phyloP scores from a whole-genome alignment of 2,888 invertebrate species.

The Lathronympha strigana region DNA sequence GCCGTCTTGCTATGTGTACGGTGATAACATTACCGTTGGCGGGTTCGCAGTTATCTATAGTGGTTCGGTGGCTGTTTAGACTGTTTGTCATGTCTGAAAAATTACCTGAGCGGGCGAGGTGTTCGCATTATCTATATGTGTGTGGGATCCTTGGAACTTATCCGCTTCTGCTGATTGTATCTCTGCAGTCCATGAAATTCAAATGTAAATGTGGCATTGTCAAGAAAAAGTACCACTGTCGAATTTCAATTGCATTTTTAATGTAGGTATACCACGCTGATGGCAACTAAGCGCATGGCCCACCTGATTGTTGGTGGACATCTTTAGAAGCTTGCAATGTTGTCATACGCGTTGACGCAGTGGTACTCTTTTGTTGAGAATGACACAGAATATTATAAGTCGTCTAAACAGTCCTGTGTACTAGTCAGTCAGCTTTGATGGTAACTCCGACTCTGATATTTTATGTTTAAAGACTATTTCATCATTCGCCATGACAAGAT shows the following conservation, averaged over 20 bases:
- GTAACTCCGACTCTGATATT: conserved; percentile 43
- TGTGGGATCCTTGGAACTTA: not conserved
- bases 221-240: not conserved
- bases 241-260: not conserved
- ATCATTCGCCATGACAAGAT: conserved; percentile 32
- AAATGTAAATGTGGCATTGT: not conserved
- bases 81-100: conserved; percentile 1
- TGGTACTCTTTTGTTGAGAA: not conserved
- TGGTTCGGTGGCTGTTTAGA: conserved; percentile 29
- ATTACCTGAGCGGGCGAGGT: not conserved
- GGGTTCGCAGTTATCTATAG: conserved; percentile 18
- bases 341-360: not conserved
- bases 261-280: not conserved
- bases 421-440: conserved; percentile 63
- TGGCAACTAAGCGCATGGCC: not conserved
- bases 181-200: conserved; percentile 23
- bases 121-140: not conserved
- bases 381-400: not conserved
- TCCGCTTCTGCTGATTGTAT: not conserved
- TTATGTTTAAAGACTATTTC: conserved; percentile 24
- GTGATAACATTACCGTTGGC: conserved; percentile 20
- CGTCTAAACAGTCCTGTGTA: conserved; percentile 44
- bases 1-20: no score
- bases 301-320: not conserved
- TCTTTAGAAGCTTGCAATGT: not conserved